Base-by-base conservation (phyloP, 2,888 invertebrate genomes). In the Coecobrya sp. region DNA sequence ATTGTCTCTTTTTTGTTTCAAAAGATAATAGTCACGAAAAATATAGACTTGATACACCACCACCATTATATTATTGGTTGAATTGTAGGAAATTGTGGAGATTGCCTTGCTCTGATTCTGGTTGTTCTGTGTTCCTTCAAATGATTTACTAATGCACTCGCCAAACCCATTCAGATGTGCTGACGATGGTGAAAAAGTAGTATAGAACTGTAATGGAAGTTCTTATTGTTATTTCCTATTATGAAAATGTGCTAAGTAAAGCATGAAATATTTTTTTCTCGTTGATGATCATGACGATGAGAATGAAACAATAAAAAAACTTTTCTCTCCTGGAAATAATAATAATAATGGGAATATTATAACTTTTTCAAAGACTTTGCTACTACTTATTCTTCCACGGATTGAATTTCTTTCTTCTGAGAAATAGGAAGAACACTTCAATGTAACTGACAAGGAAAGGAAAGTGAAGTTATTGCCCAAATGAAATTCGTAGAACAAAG, bases 181-280 rank as follows among this genome's bases (percentile, higher is more conserved):
- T n/a, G 73, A 42, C 19, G 42, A 42, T 27, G 27, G 13, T 68
- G 68, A 68, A 16, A 68, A 68, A 30, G 25, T n/a, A n/a, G n/a
- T n/a, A n/a, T n/a, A n/a, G n/a, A 42, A 73, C 16, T 30, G 25
- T 27, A n/a, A n/a, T n/a, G n/a, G n/a, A n/a, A n/a, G 16, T 27
- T 27, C 5, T 27, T 65, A 36, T 36, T 70, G 36, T 70, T 76
- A 49, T 49, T 68, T 10, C 68, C 11, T 30, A 68, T 22, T 76
- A 22, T 49, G 76, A 49, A 73, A 22, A 76, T 82, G 68, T 68
- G 81, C 89, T 89, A 89, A 82, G 68, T 62, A 49, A 89, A 89
- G 89, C 89, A 89, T 65, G 65, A 82, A 89, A 7, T 22, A 25
- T 49, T 45, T 76, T 22, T 68, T 45, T 10, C 1, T 55, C 86